Base-by-base conservation (phyloP, 2,113 vertebrate species). In the Pheucticus melanocephalus region DNA sequence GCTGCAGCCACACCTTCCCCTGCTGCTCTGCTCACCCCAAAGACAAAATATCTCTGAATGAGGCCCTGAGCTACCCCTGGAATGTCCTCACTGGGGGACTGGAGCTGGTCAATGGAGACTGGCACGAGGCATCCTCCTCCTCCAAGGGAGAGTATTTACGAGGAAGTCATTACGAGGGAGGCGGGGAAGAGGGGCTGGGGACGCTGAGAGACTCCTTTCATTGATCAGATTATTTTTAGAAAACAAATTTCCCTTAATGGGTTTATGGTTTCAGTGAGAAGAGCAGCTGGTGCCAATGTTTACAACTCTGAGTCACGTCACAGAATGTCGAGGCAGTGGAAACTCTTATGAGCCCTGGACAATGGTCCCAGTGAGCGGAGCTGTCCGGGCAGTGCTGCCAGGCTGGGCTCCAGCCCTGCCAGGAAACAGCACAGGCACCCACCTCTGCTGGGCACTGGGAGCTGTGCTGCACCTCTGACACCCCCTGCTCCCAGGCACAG, bases 181-280 rank as follows among this genome's bases (percentile, higher is more conserved):
- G 95, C 1, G 11, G 82, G 75, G 47, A 86, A 76, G 71, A 87
- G 90, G 88, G 88, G 76, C 68, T 64, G 92, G 90, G 94, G 85
- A 90, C 2, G 4, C 91, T 96, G 79, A 96, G 93, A 96, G 93
- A 94, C 79, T 11, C 82, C 95, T 95, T 97, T 96, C 96, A 97
- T 96, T 95, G 95, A 97, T 96, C 85, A 93, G 80, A 51, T 88
- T 94, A 95, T 93, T 95, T 95, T 94, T 95, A 96, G 92, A 65
- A 92, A 96, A 90, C 93, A 73, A 83, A 93, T 96, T 95, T 96
- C 92, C 93, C 90, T 95, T 91, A 92, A 86, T 96, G 94, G 94
- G 79, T 92, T 96, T 95, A 93, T 70, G 93, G 95, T 96, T 96
- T 86, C 85, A 81, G 94, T 19, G 87, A 92, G 95, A 88, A 93